Evolutionary conservation across 2,888 invertebrate genomes (phyloP), one percentile per base, ranked within the genome.

Genomic region (Parochlus steinenii): DNA sequence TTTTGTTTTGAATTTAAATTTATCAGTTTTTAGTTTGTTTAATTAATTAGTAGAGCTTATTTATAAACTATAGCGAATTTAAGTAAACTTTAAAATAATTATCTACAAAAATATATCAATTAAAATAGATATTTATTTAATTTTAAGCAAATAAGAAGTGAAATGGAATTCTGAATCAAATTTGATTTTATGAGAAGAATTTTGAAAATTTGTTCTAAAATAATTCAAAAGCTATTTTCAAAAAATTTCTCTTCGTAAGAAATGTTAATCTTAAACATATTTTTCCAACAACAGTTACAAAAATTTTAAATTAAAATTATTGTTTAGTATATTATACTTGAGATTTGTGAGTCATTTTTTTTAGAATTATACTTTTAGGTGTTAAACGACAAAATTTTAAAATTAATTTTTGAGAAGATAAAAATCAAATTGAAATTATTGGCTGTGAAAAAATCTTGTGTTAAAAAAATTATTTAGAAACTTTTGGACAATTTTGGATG

Each of bases 361-460:
- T 34, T 19, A 30, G 8, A n/a, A 8, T 18, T 6, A 17, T 28
- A 28, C 28, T 18, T 28, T 34, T n/a, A n/a, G n/a, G n/a, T n/a
- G n/a, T n/a, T n/a, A n/a, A n/a, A n/a, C n/a, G n/a, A n/a, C 34
- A 17, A 34, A 34, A 34, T 34, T 34, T 30, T 18, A 19, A 19
- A 7, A 22, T 28, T 28, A 20, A 6, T 31, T 25, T 34, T 14
- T 7, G 22, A 14, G 6, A 33, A 33, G 19, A 16, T 8, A 32
- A n/a, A 15, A 16, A 24, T 20, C 26, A 34, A 32, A 25, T 28
- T 28, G 34, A 26, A 34, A 34, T 28, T 28, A 34, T 34, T 34
- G 34, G 34, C 34, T 34, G 34, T 34, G 34, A 34, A 34, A 22
- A n/a, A n/a, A n/a, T n/a, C n/a, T n/a, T n/a, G n/a, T 16, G 30